Evolutionary conservation across 2,113 vertebrate species (phyloP), one percentile per base, ranked within the genome.

Genomic region (Pogona vitticeps): DNA sequence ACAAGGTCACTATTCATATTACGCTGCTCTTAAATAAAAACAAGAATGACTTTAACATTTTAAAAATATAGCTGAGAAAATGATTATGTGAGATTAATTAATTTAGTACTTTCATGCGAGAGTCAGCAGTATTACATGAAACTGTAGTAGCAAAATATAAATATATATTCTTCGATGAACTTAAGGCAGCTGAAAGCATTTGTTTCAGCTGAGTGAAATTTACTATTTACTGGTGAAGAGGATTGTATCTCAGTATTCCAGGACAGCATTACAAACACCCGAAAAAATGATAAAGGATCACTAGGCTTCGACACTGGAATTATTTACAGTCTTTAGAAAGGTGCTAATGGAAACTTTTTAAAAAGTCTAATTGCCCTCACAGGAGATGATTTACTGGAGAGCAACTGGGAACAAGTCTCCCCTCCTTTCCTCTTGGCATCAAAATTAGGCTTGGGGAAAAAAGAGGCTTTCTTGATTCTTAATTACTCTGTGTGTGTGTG

Each of bases 11-110:
- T 89, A 38, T 46, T 86, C 46, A 85, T 83, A 56, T 83, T 82
- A 81, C 76, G 88, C 83, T 7, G 91, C 82, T 80, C 86, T 94
- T 91, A 86, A 81, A 78, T 89, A 91, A 76, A 80, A 65, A 92
- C 56, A 91, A 58, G 31, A 59, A 18, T 82, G 88, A 46, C 75
- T 90, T 42, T 36, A 89, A 56, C 18, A 93, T 14, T 61, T 68
- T 28, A 68, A 68, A 46, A 33, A 46, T 56, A 76, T 1, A 56
- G 76, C 38, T 21, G n/a, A 46, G 58, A 31, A 63, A 73, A 86
- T 86, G 33, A 86, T 72, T 80, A 63, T 80, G 38, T 86, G 56
- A 61, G 61, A 61, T 3, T 52, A 73, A 80, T 86, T 86, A 80
- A 31, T 80, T 73, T 38, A 36, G 14, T 36, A n/a, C 23, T 46